Base-by-base conservation (phyloP, 2,888 invertebrate genomes). In the Agriotes lineatus region DNA sequence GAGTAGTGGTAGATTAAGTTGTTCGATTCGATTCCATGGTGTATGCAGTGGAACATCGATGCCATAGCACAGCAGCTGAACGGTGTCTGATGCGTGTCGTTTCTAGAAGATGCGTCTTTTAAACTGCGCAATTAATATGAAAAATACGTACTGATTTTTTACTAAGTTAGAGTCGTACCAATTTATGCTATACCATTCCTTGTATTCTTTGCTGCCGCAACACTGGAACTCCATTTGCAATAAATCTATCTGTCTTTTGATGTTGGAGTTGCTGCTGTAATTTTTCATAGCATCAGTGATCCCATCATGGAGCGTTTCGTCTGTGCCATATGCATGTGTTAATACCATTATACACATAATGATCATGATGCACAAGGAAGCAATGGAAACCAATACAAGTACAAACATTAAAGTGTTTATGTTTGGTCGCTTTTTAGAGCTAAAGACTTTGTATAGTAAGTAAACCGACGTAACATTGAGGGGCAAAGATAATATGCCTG, bases 21-120 rank as follows among this genome's bases (percentile, higher is more conserved):
- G n/a, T 81, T 80, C 70, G 84, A 83, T 45, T 88, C 86, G 42
- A 90, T 82, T 7, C 87, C 85, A 68, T 88, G 88, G 73, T 90
- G 90, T 42, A 90, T 87, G 76, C 90, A 90, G 0, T 88, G 88
- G 74, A 84, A 86, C 25, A 85, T 80, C 0, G 85, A 84, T 35
- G 85, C 84, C 76, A 87, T 86, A 0, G 88, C 86, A 74, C 90
- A 90, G 75, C 90, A 90, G 75, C 90, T 90, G 79, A 89, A 90
- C 0, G 90, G 90, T 0, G 89, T 88, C 69, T 88, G 88, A 70
- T 88, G 4, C 12, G 14, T 48, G 6, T 37, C 6, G n/a, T n/a
- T n/a, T n/a, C n/a, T n/a, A n/a, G n/a, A n/a, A n/a, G n/a, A n/a
- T n/a, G n/a, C n/a, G n/a, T n/a, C n/a, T n/a, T n/a, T n/a, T n/a